Evolutionary conservation across 2,888 invertebrate species (phyloP), one percentile per base, ranked within the genome.

Genomic region (Eumerus sabulonum): DNA sequence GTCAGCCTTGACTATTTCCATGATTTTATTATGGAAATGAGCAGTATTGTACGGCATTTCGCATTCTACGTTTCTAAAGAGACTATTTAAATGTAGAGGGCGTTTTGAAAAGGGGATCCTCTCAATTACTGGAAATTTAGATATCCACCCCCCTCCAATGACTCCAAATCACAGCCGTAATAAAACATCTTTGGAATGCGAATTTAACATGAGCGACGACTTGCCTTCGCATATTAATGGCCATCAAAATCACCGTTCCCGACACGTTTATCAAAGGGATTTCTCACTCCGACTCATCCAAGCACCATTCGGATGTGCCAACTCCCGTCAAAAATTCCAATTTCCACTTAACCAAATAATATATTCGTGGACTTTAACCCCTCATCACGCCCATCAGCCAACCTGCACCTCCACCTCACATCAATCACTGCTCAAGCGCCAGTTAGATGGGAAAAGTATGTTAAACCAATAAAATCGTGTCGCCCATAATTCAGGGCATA

Each of bases 401-500:
- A 42, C 36, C 19, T 19, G 14, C 60, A 47, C 13, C 13, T 36
- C 11, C 35, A 66, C 27, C 18, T 16, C 13, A 11, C 70, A 76
- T 71, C 71, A 72, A 63, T 63, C 77, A 76, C 40, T 56, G 51
- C 57, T 62, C 51, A 62, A 53, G 67, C 62, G 51, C 27, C 27
- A 35, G 18, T 45, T 35, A 62, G 73, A 73, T 68, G 77, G 57
- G 51, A 51, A 63, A 77, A 77, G 64, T 67, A 77, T 73, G 77
- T 77, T 67, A 68, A 73, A 63, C 67, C 77, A 77, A 77, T 77
- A 73, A 77, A 77, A 77, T 59, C 57, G 67, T 73, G 67, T 77
- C 77, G 63, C 73, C 67, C 77, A 63, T 73, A 77, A 77, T 73
- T 67, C 59, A 72, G 60, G 67, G 62, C 62, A 71, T 63, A 62